Conservation (phyloP, 2,888 invertebrate species). For the Artemia sinica region DNA sequence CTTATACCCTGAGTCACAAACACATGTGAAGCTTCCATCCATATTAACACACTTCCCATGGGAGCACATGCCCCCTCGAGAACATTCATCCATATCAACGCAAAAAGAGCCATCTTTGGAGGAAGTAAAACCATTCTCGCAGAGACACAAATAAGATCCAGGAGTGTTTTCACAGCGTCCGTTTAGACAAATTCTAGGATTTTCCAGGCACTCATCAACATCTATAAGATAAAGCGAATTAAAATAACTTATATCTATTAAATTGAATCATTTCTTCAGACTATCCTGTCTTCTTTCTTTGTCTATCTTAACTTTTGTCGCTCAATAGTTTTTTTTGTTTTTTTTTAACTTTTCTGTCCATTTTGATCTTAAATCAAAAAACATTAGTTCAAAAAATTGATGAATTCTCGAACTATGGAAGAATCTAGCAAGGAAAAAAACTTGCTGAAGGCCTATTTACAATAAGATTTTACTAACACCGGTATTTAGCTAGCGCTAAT, state of each 20-base stretch:
- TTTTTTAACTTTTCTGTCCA: not conserved
- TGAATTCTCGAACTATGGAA: not conserved
- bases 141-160: slow-evolving; percentile 61
- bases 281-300: not conserved
- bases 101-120: slow-evolving; percentile 49
- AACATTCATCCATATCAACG: slow-evolving; percentile 44
- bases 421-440: no score
- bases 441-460: no score
- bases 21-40: slow-evolving; percentile 48
- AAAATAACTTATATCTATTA: not conserved
- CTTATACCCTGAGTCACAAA: slow-evolving; percentile 48
- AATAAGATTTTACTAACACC: no score
- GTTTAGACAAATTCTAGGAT: slow-evolving; percentile 54
- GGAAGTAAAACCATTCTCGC: slow-evolving; percentile 57
- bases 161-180: slow-evolving; percentile 61
- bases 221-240: slow-evolving; percentile 32
- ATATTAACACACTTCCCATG: slow-evolving; percentile 51
- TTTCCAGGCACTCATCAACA: slow-evolving; percentile 49
- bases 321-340: not conserved
- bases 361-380: not conserved
- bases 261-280: not conserved
- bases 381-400: not conserved
- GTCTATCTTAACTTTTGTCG: not conserved
- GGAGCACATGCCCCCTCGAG: slow-evolving; percentile 41
- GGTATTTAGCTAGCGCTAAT: no score